These are phyloP conservation scores for Plebejus argus DNA, from an alignment of 2,888 invertebrate species.

Conservation along the genomic window DNA sequence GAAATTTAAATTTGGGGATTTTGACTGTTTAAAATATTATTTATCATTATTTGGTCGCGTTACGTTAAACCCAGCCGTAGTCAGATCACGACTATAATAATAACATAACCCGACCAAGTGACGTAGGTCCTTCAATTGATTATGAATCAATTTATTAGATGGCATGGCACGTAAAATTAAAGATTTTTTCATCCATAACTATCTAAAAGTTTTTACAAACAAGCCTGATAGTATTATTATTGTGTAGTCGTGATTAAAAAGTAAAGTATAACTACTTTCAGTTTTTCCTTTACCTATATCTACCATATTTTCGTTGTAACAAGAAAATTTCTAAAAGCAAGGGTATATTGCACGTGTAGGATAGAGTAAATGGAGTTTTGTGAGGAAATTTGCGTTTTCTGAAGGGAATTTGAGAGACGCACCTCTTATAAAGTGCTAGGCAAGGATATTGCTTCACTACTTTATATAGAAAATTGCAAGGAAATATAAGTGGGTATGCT, in stretches of 20 bases:
- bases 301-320: not conserved
- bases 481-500: not conserved
- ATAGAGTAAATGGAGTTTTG: slow-evolving; percentile 29
- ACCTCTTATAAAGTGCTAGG: slow-evolving; percentile 24
- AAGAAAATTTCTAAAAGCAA: slow-evolving; percentile 7
- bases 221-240: no score
- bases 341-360: slow-evolving; percentile 30
- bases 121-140: no score
- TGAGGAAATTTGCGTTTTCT: slow-evolving; percentile 34
- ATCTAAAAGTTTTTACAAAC: no score
- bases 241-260: no score
- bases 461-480: not conserved
- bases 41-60: not conserved
- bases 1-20: not conserved
- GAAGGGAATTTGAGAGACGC: slow-evolving; percentile 29
- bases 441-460: slow-evolving; percentile 17
- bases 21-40: not conserved
- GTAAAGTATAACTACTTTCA: not conserved
- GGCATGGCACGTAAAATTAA: not conserved
- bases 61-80: no score
- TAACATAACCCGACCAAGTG: no score
- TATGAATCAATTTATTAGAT: no score
- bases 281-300: not conserved
- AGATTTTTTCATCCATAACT: not conserved
- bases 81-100: no score